phyloP scores from a whole-genome alignment of 2,888 invertebrate genomes.

The Chironomus riparius region DNA sequence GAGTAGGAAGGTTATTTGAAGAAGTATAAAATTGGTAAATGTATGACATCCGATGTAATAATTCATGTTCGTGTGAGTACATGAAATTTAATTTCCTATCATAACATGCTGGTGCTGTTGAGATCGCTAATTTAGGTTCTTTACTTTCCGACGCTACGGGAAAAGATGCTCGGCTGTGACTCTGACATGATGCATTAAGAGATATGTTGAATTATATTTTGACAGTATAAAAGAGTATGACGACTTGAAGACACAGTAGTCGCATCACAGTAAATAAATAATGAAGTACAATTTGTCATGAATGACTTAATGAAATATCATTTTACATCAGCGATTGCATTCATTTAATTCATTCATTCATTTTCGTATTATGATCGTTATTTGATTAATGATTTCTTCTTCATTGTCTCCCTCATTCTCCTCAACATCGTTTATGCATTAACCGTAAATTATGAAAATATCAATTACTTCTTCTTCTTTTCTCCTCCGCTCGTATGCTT shows the following conservation, averaged over 20 bases:
- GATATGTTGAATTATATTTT: neutral
- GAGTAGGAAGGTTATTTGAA: no score
- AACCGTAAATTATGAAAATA: neutral
- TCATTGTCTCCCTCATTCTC: neutral
- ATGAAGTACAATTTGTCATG: constrained; percentile 10
- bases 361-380: neutral
- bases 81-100: constrained; percentile 2
- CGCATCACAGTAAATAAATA: neutral
- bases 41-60: no score
- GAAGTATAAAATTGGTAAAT: no score
- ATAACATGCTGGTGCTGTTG: neutral
- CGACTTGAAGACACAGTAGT: neutral
- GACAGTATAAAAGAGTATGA: neutral
- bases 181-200: no score
- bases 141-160: neutral
- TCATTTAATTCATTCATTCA: neutral
- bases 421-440: neutral
- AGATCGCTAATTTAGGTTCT: constrained; percentile 4
- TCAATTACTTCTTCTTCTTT: no score
- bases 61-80: neutral
- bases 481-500: neutral
- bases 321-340: neutral
- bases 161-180: neutral
- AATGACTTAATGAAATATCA: constrained; percentile 15
- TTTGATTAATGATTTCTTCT: neutral